A percentile compares a stretch with the other conserved stretches of the same genome.
Conservation (phyloP, 2,113 vertebrate species). For the Mola mola region DNA sequence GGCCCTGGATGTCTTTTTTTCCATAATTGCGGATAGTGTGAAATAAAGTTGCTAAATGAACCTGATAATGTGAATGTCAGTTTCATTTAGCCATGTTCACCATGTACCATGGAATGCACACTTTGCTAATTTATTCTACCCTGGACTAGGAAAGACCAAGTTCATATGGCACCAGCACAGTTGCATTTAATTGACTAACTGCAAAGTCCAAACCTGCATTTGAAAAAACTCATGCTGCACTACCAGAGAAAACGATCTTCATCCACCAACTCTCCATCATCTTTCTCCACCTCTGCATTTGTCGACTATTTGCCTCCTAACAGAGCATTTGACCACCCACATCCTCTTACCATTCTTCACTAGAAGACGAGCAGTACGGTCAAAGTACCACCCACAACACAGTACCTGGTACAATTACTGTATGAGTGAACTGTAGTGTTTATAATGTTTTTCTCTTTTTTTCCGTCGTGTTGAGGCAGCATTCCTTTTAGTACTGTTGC, state of each 20-base stretch:
- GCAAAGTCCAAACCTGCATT: no score
- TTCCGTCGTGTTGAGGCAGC: not conserved
- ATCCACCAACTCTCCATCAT: constrained; percentile 67
- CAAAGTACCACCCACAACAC: constrained; percentile 67
- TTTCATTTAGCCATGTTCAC: no score
- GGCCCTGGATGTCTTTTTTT: no score
- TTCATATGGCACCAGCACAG: no score
- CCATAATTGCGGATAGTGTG: no score
- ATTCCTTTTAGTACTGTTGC: constrained; percentile 10
- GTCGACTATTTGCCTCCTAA: constrained; percentile 50
- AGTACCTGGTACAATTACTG: constrained; percentile 53
- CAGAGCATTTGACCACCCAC: constrained; percentile 67
- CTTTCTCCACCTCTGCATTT: constrained; percentile 74
- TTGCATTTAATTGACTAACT: no score
- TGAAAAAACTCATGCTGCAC: not conserved
- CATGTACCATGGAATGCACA: no score
- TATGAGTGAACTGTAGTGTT: constrained; percentile 28
- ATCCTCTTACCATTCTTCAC: constrained; percentile 49
- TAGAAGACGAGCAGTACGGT: constrained; percentile 35
- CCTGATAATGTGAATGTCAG: no score
- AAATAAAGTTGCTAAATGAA: no score
- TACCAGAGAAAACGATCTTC: constrained; percentile 49
- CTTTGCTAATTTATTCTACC: no score
- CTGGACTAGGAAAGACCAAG: no score
- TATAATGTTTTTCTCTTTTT: not conserved